phyloP scores from a whole-genome alignment of 2,888 invertebrate species.

The Synergus umbraculus region DNA sequence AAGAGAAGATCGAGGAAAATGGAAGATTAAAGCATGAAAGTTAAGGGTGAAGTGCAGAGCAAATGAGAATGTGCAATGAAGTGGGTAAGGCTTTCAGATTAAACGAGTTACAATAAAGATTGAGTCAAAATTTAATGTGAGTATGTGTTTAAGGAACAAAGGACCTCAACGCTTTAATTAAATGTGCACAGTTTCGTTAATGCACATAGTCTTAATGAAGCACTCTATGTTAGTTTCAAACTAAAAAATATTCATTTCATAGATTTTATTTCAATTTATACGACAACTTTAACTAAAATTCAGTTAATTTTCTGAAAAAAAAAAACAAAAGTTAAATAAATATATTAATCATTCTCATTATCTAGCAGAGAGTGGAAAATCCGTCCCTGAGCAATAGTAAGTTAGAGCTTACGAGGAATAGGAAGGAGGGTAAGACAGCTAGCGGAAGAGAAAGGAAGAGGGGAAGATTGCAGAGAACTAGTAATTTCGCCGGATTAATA shows the following conservation, averaged over 20 bases:
- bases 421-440: constrained; percentile 59
- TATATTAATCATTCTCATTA: neutral
- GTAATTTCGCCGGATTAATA: constrained; percentile 77
- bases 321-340: neutral
- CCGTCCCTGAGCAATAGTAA: constrained; percentile 49
- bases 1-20: constrained; percentile 1
- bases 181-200: neutral
- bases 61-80: constrained; percentile 14
- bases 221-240: no score
- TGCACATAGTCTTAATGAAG: no score
- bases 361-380: neutral
- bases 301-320: neutral
- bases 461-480: constrained; percentile 65
- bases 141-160: neutral
- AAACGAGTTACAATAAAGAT: neutral
- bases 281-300: neutral
- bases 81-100: neutral
- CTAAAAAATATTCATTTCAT: no score
- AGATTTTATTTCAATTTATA: no score
- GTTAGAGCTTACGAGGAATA: constrained; percentile 67
- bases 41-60: neutral
- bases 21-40: neutral
- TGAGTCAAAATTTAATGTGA: neutral
- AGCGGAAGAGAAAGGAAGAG: constrained; percentile 55
- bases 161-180: neutral